phyloP scores from a whole-genome alignment of 2,888 invertebrate genomes.

The Nebria brevicollis region DNA sequence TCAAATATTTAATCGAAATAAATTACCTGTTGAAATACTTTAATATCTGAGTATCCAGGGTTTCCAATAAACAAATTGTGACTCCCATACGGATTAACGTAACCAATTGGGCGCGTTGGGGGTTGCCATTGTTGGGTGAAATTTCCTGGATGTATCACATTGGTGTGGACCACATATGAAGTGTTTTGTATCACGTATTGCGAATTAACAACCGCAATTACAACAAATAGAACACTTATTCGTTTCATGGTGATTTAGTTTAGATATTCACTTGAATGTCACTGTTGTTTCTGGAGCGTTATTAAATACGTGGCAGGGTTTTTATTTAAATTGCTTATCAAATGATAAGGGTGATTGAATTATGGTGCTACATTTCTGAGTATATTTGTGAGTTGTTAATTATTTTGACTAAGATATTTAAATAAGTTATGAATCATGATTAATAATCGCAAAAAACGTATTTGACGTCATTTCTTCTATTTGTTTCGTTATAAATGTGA shows the following conservation, averaged over 20 bases:
- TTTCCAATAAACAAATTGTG: conserved; percentile 34
- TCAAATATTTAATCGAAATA: background rate
- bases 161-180: background rate
- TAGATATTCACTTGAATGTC: background rate
- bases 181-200: background rate
- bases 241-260: background rate
- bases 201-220: background rate
- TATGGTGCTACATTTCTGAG: background rate
- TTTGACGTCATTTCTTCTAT: no score
- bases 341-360: background rate
- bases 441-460: no score
- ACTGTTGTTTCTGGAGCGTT: background rate
- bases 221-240: background rate
- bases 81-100: conserved; percentile 6
- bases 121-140: background rate
- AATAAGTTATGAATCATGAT: no score
- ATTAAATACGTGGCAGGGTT: background rate
- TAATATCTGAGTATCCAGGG: conserved; percentile 12
- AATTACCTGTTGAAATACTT: conserved; percentile 32
- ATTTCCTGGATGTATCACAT: background rate
- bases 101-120: background rate
- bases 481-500: no score
- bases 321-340: background rate
- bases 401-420: no score
- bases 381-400: no score